These are phyloP conservation scores for Globodera rostochiensis DNA, from an alignment of 1,140 invertebrate species.

Conservation along the genomic window DNA sequence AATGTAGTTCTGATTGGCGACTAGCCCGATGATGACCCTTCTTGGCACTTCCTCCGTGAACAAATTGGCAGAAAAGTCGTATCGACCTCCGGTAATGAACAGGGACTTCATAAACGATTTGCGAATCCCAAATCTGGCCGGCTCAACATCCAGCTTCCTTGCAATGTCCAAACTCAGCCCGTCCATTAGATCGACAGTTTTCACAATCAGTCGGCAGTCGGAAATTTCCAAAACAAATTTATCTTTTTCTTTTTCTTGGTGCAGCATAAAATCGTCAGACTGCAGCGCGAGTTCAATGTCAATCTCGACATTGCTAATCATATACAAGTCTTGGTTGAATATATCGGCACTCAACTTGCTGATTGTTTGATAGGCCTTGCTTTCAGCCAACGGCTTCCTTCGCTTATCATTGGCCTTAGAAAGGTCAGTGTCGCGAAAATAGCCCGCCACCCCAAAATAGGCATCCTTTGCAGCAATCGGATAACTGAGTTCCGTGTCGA, in stretches of 20 bases:
- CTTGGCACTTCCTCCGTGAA: conserved; percentile 34
- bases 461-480: neutral
- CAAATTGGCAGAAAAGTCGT: conserved; percentile 22
- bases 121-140: conserved; percentile 26
- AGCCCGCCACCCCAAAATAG: neutral
- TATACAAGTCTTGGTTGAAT: conserved; percentile 20
- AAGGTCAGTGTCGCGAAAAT: neutral
- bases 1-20: conserved; percentile 3
- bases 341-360: conserved; percentile 7
- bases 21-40: conserved; percentile 23
- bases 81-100: conserved; percentile 17
- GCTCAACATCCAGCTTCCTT: neutral
- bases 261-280: neutral
- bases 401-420: neutral
- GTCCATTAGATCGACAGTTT: conserved; percentile 30
- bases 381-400: neutral
- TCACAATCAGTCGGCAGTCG: conserved; percentile 4
- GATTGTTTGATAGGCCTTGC: neutral
- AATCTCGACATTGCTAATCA: conserved; percentile 6
- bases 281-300: conserved; percentile 12
- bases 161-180: conserved; percentile 26
- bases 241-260: neutral
- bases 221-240: neutral
- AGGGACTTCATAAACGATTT: conserved; percentile 28
- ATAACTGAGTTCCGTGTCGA: neutral